phyloP scores from a whole-genome alignment of 2,888 invertebrate genomes.

The Trypoxylon attenuatum region DNA sequence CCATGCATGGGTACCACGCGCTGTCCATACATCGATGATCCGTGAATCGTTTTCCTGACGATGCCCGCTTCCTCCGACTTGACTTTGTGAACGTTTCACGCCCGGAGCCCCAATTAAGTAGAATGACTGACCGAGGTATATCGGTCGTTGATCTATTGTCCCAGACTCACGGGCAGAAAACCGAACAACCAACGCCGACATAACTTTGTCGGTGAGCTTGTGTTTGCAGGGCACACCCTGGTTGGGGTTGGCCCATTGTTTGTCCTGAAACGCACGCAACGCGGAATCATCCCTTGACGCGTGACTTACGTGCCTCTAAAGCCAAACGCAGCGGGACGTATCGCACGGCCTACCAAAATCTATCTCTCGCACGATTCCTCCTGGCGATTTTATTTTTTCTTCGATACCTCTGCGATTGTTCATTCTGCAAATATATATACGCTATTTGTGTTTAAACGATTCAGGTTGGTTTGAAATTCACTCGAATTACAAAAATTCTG shows the following conservation, averaged over 20 bases:
- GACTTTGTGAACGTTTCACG: constrained; percentile 59
- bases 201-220: constrained; percentile 52
- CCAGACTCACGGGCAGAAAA: not conserved
- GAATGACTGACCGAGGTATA: constrained; percentile 63
- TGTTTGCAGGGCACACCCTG: constrained; percentile 66
- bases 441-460: too few relatives aligned
- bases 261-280: constrained; percentile 66
- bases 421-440: too few relatives aligned
- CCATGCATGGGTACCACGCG: constrained; percentile 21
- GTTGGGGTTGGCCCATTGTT: constrained; percentile 65
- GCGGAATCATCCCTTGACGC: constrained; percentile 66
- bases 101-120: constrained; percentile 65
- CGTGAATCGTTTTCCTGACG: constrained; percentile 34
- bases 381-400: too few relatives aligned
- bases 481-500: too few relatives aligned
- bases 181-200: constrained; percentile 41
- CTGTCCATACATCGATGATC: constrained; percentile 31
- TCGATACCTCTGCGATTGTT: too few relatives aligned
- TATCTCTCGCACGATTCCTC: constrained; percentile 10
- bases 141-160: constrained; percentile 41
- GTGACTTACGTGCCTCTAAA: constrained; percentile 60
- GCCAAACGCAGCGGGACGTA: constrained; percentile 51
- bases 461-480: too few relatives aligned
- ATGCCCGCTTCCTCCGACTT: constrained; percentile 52
- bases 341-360: constrained; percentile 13